Conservation (phyloP, 2,113 vertebrate genomes). For the Abramis brama region DNA sequence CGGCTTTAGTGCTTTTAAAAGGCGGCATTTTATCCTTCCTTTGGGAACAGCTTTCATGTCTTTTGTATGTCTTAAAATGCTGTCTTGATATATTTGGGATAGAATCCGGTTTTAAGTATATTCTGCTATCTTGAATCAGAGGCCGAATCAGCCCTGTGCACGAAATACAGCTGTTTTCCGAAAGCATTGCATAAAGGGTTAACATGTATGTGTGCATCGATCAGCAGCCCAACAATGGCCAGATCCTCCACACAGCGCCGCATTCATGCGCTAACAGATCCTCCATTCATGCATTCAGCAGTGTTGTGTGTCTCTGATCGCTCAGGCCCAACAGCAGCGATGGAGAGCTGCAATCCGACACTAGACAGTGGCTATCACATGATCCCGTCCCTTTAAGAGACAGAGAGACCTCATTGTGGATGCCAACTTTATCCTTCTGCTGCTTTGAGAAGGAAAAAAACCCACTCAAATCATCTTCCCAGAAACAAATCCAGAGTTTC, state of each 20-base stretch:
- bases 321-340: constrained; percentile 34
- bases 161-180: background rate
- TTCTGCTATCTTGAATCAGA: background rate
- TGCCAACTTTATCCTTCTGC: background rate
- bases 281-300: constrained; percentile 47
- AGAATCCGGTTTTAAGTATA: background rate
- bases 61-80: background rate
- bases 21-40: background rate
- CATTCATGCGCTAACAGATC: constrained; percentile 52
- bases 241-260: constrained; percentile 23
- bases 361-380: background rate
- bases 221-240: constrained; percentile 21
- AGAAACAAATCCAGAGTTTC: background rate
- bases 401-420: constrained; percentile 19
- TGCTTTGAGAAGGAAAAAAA: constrained; percentile 21
- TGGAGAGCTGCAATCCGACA: constrained; percentile 44
- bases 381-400: constrained; percentile 25
- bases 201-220: constrained; percentile 13
- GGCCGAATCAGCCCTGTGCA: background rate
- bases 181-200: background rate
- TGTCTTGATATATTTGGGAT: background rate
- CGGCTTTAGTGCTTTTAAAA: background rate
- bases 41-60: background rate
- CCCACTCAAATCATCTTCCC: background rate
- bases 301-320: constrained; percentile 42